Base-by-base conservation (phyloP, 2,797 vertebrate species). In the Acanthurus lineatus region DNA sequence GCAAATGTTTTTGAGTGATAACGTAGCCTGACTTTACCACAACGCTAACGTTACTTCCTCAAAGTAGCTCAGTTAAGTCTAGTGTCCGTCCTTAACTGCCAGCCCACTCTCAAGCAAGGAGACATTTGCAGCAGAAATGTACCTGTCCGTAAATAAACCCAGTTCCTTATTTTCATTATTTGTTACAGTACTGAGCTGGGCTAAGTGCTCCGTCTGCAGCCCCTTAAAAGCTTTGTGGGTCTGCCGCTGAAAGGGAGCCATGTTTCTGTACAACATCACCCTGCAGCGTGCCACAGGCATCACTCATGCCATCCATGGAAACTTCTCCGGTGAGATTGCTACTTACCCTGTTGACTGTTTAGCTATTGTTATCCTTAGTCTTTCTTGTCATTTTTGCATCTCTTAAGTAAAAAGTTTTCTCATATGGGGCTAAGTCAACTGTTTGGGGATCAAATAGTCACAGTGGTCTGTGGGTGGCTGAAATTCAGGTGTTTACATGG, bases 241-340 rank as follows among this genome's bases (percentile, higher is more conserved):
- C 73, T 76, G 38, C 59, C 53, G 64, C 49, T 59, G 22, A 83
- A 9, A 76, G 9, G 68, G 79, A 92, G 72, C 51, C 91, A 99
- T 99, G 98, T 99, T 99, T 92, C 95, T 99, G 19, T 99, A 99
- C 93, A 99, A 99, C 88, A 87, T 99, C 83, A 99, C 98, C 0
- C 82, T 99, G 49, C 98, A 99, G 93, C 95, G 98, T 38, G 98
- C 98, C 81, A 99, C 98, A 0, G 98, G 98, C 95, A 99, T 99
- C 89, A 97, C 96, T 65, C 97, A 97, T 76, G 98, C 98, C 82
- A 99, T 99, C 92, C 98, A 99, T 95, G 98, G 98, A 78, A 99
- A 99, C 84, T 99, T 99, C 86, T 99, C 98, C 88, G 98, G 98
- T 99, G 92, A 73, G 60, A 8, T n/a, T 9, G 5, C 11, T 40